Evolutionary conservation across 2,888 invertebrate genomes (phyloP), one percentile per base, ranked within the genome.

Genomic region (Drosophila affinis): DNA sequence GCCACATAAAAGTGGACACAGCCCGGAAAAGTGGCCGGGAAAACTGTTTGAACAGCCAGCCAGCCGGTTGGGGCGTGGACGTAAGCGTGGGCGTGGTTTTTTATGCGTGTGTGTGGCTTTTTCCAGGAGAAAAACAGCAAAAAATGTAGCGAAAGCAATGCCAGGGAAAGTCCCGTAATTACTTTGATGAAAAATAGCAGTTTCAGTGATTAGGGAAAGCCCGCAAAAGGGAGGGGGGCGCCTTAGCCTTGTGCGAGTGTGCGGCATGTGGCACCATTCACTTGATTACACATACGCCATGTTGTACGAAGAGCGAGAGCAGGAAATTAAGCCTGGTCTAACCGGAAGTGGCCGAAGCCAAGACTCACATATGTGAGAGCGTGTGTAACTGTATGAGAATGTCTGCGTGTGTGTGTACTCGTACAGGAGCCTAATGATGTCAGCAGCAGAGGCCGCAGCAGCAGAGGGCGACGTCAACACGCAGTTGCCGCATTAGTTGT

Each of bases 141-240:
- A 21, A 27, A 34, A n/a, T 32, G 34, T 24, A 62, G 39, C 21
- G 17, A 60, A 65, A 58, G 51, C 52, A 58, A 55, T 14, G 39
- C 14, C 39, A 12, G 34, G 49, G 27, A 51, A 3, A 57, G 72
- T 56, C 65, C 65, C 62, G 81, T 84, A 87, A 84, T 84, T 87
- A 85, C 83, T 85, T 87, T 81, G 85, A 84, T 84, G 83, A 84
- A 84, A 84, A 84, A 84, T 84, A 85, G 83, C 83, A 84, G 87
- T 85, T 79, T 76, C 87, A 78, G 85, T 87, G 83, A 87, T 84
- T 84, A 84, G 81, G 82, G 82, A 80, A 59, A 62, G 71, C 48
- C 56, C 17, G 60, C 46, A 46, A 57, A 56, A 21, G 24, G 39
- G 7, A 1, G 29, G 45, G 62, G 46, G 39, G 24, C 21, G 52